Percentiles rank a stretch among this genome's conserved stretches.
Conservation (phyloP, 2,113 vertebrate species). For the Trochalopteron elliotii region DNA sequence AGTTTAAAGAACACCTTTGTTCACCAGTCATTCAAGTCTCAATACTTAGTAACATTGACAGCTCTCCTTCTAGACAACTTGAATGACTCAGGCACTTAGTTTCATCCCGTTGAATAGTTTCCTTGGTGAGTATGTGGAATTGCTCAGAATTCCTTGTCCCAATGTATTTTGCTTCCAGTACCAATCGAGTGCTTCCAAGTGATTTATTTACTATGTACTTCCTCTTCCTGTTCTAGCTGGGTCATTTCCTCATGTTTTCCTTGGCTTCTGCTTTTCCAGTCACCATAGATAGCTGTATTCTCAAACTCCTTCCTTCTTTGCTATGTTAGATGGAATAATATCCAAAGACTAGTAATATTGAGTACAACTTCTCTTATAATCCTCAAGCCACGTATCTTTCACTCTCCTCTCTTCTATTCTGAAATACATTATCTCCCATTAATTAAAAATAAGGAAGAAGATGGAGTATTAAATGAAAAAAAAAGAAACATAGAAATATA, state of each 20-base stretch:
- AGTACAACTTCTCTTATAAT: not conserved
- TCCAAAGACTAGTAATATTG: not conserved
- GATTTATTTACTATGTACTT: not conserved
- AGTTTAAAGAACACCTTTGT: not conserved
- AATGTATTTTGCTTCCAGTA: not conserved
- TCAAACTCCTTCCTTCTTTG: not conserved
- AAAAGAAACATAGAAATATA: not conserved
- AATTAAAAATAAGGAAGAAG: not conserved
- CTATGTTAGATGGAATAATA: not conserved
- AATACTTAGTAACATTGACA: not conserved
- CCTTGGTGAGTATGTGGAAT: not conserved
- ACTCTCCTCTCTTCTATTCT: not conserved
- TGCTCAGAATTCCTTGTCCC: not conserved
- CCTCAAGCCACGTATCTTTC: not conserved
- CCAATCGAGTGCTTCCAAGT: not conserved
- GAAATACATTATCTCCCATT: not conserved
- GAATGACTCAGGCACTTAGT: not conserved
- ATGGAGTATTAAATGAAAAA: not conserved
- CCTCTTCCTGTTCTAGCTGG: not conserved
- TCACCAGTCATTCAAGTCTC: not conserved
- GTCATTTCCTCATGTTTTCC: not conserved
- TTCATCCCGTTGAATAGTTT: not conserved
- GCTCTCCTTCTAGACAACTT: not conserved
- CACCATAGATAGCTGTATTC: not conserved
- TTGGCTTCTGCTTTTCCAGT: not conserved